phyloP scores from a whole-genome alignment of 2,888 invertebrate genomes.

The Psylliodes chrysocephalus region DNA sequence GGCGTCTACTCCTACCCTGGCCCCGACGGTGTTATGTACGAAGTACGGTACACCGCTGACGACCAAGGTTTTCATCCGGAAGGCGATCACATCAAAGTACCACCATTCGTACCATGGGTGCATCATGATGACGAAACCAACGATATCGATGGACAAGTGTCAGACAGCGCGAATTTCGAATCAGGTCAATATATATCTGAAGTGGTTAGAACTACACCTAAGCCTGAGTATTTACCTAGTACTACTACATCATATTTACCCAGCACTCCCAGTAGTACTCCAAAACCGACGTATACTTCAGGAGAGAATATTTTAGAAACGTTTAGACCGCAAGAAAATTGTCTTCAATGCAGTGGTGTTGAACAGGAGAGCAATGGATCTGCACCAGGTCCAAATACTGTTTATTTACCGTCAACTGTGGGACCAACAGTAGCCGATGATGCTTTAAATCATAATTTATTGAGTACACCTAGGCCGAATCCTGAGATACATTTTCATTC shows the following conservation, averaged over 20 bases:
- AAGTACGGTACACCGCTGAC: constrained; percentile 65
- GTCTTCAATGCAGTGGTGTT: not conserved
- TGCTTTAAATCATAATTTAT: not conserved
- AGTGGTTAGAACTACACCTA: constrained; percentile 16
- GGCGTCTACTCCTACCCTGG: constrained; percentile 65
- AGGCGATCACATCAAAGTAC: constrained; percentile 52
- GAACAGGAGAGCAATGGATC: not conserved
- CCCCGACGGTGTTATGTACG: constrained; percentile 63
- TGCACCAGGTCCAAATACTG: not conserved
- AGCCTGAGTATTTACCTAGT: constrained; percentile 14
- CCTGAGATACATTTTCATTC: constrained; percentile 23
- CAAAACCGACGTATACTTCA: not conserved
- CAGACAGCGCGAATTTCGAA: constrained; percentile 3
- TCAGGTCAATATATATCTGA: not conserved
- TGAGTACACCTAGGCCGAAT: constrained; percentile 18
- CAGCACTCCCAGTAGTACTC: constrained; percentile 7
- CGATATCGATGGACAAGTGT: not conserved
- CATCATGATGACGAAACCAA: constrained; percentile 27
- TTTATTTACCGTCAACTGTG: not conserved
- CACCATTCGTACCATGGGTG: constrained; percentile 53
- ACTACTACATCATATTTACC: constrained; percentile 14
- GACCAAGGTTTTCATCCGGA: constrained; percentile 60
- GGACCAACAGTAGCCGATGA: not conserved
- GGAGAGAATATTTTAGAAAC: not conserved
- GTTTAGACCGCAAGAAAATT: not conserved